Percentiles rank a stretch among this genome's conserved stretches.
phyloP scores from a whole-genome alignment of 2,888 invertebrate genomes.

The Hololepta plana region DNA sequence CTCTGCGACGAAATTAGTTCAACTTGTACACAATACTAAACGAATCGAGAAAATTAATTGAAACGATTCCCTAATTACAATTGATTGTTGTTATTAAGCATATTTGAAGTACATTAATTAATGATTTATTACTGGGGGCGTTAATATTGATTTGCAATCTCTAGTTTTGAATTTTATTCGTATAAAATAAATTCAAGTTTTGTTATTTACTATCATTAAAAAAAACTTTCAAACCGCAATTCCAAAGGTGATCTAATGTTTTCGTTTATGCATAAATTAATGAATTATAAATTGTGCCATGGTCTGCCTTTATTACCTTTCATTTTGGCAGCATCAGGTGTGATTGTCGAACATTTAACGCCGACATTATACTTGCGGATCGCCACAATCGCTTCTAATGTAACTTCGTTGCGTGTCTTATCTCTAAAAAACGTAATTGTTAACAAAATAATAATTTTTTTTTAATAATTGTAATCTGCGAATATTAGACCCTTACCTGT shows the following conservation, averaged over 20 bases:
- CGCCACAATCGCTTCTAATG: slow-evolving; percentile 68
- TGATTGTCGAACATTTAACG: slow-evolving; percentile 82
- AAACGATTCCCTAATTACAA: background rate
- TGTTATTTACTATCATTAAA: too few relatives aligned
- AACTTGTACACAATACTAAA: slow-evolving; percentile 5
- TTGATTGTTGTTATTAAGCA: background rate
- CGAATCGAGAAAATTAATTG: background rate
- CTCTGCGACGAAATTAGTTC: slow-evolving; percentile 40
- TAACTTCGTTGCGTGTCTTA: slow-evolving; percentile 67
- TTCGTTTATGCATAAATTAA: background rate
- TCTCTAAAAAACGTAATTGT: slow-evolving; percentile 31
- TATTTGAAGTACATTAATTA: too few relatives aligned
- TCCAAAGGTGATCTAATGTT: too few relatives aligned
- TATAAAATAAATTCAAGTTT: too few relatives aligned
- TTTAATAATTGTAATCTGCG: too few relatives aligned
- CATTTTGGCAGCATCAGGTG: slow-evolving; percentile 74
- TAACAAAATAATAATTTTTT: too few relatives aligned
- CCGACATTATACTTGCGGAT: slow-evolving; percentile 74
- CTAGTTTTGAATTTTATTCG: slow-evolving; percentile 1
- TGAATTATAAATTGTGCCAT: background rate
- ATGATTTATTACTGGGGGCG: too few relatives aligned
- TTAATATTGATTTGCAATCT: background rate
- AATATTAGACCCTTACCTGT: slow-evolving; percentile 30
- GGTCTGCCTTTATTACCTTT: slow-evolving; percentile 37
- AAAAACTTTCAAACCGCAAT: too few relatives aligned